A percentile compares a stretch with the other conserved stretches of the same genome.
phyloP scores from a whole-genome alignment of 2,797 vertebrate genomes.

The Harpagifer antarcticus region DNA sequence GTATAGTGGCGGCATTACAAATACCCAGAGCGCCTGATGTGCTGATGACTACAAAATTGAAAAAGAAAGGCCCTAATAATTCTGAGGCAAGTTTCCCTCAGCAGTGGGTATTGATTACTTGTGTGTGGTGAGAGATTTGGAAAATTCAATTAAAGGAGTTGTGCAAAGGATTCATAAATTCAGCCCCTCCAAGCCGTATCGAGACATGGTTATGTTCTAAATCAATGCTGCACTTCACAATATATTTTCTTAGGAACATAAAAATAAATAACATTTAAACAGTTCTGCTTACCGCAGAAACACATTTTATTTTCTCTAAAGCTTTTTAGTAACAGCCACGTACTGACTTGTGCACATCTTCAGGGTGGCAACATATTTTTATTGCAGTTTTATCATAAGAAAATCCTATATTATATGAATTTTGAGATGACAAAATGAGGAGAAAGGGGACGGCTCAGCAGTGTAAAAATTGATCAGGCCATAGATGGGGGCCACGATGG shows the following conservation, averaged over 20 bases:
- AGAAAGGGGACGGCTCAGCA: conserved; percentile 96
- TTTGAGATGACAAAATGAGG: conserved; percentile 98
- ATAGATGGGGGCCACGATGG: conserved; percentile 91
- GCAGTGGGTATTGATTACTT: conserved; percentile 99
- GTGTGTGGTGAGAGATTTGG: conserved; percentile 99
- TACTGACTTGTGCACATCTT: conserved; percentile 89
- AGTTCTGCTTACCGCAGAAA: conserved; percentile 99
- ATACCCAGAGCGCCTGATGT: conserved; percentile 90
- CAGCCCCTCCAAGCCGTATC: conserved; percentile 88
- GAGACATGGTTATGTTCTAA: conserved; percentile 97
- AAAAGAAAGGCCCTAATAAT: conserved; percentile 98
- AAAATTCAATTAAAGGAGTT: conserved; percentile 99
- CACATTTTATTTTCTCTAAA: conserved; percentile 97
- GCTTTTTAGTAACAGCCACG: conserved; percentile 91
- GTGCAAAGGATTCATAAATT: conserved; percentile 99
- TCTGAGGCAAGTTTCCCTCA: conserved; percentile 97
- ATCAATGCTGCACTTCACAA: conserved; percentile 99
- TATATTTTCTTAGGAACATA: conserved; percentile 99
- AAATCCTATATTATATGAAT: conserved; percentile 97
- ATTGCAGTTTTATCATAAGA: conserved; percentile 95
- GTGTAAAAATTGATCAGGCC: conserved; percentile 99
- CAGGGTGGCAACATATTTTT: conserved; percentile 92
- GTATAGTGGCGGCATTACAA: conserved; percentile 89
- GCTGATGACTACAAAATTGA: conserved; percentile 99
- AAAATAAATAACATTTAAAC: conserved; percentile 99